Base-by-base conservation (phyloP, 37 sponge, comb jelly and placozoan species). In the Beroe ovata region DNA sequence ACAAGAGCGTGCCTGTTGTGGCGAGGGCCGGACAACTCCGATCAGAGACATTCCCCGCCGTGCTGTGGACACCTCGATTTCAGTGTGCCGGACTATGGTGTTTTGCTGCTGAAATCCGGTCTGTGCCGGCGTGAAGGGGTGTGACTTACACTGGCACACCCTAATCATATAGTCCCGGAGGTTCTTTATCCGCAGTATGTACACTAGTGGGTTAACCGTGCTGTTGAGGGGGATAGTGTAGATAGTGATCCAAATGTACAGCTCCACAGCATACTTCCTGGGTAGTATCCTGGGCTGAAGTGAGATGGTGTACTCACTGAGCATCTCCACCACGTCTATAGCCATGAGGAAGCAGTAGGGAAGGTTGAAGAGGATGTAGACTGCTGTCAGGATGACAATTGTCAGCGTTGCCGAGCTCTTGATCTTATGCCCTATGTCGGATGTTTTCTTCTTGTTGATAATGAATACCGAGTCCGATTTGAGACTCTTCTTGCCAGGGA, bases 281-380 rank as follows among this genome's bases (percentile, higher is more conserved):
- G 26, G 42, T 23, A 77, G 41, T 1, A 42, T 42, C 28, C 22
- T n/a, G 8, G 21, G 28, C 21, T 40, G 35, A 1, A 11, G 8
- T 14, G 28, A 3, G 3, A 20, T 3, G 19, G 63, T n/a, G 63
- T 62, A 62, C 28, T 77, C 84, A 23, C 84, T 77, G 8, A 77
- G 22, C 41, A 38, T 42, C 16, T 39, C 26, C 3, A 40, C 84
- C 54, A 42, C 36, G 41, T 39, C 28, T n/a, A 36, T 21, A 0
- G 25, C 38, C 84, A 77, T 42, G 36, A 77, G n/a, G 22, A 77
- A 23, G 84, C 84, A 77, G 54, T 77, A 77, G 54, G 84, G 84
- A 2, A 77, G 47, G 38, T 77, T 77, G 21, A 77, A 77, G 26
- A 77, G 0, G n/a, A 77, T 77, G 54, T 77, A 77, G 6, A 36